Evolutionary conservation across 2,113 vertebrate genomes (phyloP), one percentile per base, ranked within the genome.

Genomic region (Nannobrachium achirus): DNA sequence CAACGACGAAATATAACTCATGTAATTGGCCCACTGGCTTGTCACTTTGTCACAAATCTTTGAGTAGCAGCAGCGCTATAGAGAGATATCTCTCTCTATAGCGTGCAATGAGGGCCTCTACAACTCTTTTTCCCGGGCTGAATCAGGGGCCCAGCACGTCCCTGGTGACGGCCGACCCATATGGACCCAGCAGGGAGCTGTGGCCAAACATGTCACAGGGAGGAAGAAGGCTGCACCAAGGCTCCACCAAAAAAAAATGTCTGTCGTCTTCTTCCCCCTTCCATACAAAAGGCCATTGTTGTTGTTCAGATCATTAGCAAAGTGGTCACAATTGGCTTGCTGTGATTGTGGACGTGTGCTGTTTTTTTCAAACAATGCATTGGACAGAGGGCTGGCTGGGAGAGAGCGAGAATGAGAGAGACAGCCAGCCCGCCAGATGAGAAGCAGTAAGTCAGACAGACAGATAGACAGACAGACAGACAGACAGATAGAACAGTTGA

Each of bases 131-230:
- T n/a, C n/a, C n/a, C n/a, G n/a, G n/a, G n/a, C n/a, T n/a, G n/a
- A n/a, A n/a, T n/a, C n/a, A n/a, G n/a, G n/a, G n/a, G n/a, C n/a
- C n/a, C n/a, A n/a, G n/a, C n/a, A n/a, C n/a, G n/a, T n/a, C n/a
- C n/a, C n/a, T n/a, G n/a, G 87, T 86, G 86, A 88, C 67, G 41
- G 69, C 78, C 60, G 76, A 78, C 75, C 86, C 87, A 86, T 81
- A 85, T 89, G 88, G 66, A 82, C 81, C 68, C 78, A 81, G 85
- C 75, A 45, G 82, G 88, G 81, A 76, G 83, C 71, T 70, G 73
- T 44, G 67, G 75, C 18, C 13, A 80, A 85, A 81, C 73, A 69
- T 78, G 73, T 83, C 79, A 76, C 85, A 11, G 7, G 46, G 39
- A 79, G 75, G 52, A 78, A 82, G 75, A 4, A 20, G 71, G 40